Conservation (phyloP, 2,888 invertebrate genomes). For the Colostygia pectinataria region DNA sequence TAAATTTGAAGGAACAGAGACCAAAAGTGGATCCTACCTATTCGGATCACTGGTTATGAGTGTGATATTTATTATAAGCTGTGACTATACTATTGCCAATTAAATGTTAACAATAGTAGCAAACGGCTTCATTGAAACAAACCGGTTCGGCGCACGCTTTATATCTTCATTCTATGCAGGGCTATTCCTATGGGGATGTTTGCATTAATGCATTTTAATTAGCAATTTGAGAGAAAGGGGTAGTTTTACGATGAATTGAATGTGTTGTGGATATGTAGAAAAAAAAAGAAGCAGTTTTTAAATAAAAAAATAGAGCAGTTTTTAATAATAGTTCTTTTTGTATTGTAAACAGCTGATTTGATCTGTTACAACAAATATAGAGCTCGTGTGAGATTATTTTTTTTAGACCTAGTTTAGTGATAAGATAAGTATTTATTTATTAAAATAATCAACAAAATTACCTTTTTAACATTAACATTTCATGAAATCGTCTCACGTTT, state of each 20-base stretch:
- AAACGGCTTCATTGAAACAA: constrained; percentile 59
- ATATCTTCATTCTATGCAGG: constrained; percentile 30
- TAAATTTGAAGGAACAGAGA: too few species aligned
- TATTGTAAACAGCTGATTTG: too few species aligned
- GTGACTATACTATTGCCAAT: constrained; percentile 65
- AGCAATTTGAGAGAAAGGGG: constrained; percentile 19
- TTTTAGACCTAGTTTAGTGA: too few species aligned
- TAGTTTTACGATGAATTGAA: constrained; percentile 8
- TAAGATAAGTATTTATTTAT: too few species aligned
- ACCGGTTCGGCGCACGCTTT: constrained; percentile 68
- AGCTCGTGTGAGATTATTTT: too few species aligned
- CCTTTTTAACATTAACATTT: too few species aligned
- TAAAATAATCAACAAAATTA: too few species aligned
- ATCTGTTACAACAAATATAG: too few species aligned
- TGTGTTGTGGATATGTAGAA: constrained; percentile 1
- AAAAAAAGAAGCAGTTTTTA: constrained; percentile 3
- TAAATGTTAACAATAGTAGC: constrained; percentile 74
- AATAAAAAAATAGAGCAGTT: constrained; percentile 6
- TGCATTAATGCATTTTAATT: constrained; percentile 43
- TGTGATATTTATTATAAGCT: too few species aligned
- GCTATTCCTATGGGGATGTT: constrained; percentile 32
- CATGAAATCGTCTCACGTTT: too few species aligned
- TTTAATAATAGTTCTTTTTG: background rate
- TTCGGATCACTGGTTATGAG: too few species aligned
- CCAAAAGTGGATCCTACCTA: too few species aligned